These are phyloP conservation scores for Drosophila lutescens DNA, from an alignment of 2,888 invertebrate genomes.

Conservation along the genomic window DNA sequence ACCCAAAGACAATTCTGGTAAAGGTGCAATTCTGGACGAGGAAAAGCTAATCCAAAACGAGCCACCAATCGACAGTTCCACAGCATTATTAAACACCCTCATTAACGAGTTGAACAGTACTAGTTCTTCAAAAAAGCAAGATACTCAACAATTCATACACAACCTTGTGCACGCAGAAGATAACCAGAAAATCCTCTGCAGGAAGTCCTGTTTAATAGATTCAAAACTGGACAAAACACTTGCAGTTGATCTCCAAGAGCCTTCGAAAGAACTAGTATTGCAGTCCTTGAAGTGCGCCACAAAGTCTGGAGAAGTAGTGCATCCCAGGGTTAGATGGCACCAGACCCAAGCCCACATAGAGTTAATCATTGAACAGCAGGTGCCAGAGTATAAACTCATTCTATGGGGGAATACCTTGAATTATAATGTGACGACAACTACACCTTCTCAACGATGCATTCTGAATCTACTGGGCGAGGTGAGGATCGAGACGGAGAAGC, in stretches of 20 bases:
- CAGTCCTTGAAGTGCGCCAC: conserved; percentile 14
- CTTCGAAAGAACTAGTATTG: neutral
- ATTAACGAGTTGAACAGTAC: neutral
- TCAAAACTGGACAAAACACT: neutral
- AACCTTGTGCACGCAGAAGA: neutral
- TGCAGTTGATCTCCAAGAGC: neutral
- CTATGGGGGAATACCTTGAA: conserved; percentile 30
- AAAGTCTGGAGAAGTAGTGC: conserved; percentile 16
- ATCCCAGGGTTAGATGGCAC: conserved; percentile 59
- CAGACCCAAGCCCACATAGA: conserved; percentile 48
- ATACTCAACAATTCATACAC: conserved; percentile 6
- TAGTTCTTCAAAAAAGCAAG: neutral
- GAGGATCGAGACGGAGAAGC: conserved; percentile 41
- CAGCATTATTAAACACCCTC: conserved; percentile 1
- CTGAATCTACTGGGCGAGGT: conserved; percentile 56
- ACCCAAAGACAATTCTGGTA: too few relatives aligned
- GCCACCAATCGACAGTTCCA: neutral
- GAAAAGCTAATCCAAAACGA: too few relatives aligned
- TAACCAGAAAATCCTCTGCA: neutral
- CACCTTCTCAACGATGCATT: conserved; percentile 54
- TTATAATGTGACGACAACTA: conserved; percentile 35
- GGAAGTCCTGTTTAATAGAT: neutral
- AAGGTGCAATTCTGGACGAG: too few relatives aligned
- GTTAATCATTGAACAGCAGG: conserved; percentile 54
- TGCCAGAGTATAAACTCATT: conserved; percentile 49